Conservation (phyloP, 1,140 invertebrate genomes). For the Choristoneura fumiferana region DNA sequence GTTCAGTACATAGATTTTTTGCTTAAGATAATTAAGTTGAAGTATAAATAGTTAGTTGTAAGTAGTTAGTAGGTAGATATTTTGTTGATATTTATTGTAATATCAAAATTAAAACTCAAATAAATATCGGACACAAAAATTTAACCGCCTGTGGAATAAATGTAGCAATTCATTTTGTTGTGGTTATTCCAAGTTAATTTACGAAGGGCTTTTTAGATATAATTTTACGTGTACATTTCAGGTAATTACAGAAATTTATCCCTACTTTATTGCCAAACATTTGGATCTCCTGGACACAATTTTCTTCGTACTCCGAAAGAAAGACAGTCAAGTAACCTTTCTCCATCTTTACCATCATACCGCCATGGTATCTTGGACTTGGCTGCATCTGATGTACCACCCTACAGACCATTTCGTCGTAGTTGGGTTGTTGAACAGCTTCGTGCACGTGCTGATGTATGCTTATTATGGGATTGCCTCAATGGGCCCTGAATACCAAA, state of each 20-base stretch:
- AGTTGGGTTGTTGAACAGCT: slow-evolving; percentile 71
- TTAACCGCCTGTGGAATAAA: no score
- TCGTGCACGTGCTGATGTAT: slow-evolving; percentile 96
- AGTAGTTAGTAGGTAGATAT: no score
- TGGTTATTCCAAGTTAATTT: no score
- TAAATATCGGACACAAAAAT: no score
- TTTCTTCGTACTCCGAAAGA: slow-evolving; percentile 82
- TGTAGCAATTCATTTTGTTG: no score
- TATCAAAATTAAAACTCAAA: no score
- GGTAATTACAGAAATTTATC: slow-evolving; percentile 50
- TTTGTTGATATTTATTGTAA: no score
- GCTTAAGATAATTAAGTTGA: no score
- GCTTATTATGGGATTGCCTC: slow-evolving; percentile 93
- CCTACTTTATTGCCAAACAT: slow-evolving; percentile 65
- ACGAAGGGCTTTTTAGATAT: no score
- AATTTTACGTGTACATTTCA: slow-evolving; percentile 29
- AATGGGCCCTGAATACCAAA: slow-evolving; percentile 91
- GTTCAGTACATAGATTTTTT: no score
- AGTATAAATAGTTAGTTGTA: no score
- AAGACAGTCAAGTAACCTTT: slow-evolving; percentile 89
- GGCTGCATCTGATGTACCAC: slow-evolving; percentile 54
- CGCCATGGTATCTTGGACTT: slow-evolving; percentile 81
- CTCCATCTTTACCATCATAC: slow-evolving; percentile 92
- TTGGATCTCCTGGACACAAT: slow-evolving; percentile 62
- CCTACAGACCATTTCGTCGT: slow-evolving; percentile 62